Percentiles rank a stretch among this genome's conserved stretches.
Evolutionary conservation across 1,140 invertebrate genomes (phyloP).

Genomic region (Hesperophylax magnus): DNA sequence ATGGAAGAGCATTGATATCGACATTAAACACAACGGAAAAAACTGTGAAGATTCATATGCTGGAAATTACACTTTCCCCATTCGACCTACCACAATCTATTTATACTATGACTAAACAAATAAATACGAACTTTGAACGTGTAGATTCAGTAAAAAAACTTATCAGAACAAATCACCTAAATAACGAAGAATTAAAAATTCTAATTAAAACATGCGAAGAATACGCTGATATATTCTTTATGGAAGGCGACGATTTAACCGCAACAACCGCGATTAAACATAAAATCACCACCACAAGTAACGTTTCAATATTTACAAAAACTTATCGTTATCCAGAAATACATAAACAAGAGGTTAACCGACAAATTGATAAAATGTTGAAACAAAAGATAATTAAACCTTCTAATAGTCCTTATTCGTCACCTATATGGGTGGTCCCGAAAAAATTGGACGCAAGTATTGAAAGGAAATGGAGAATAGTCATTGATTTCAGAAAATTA

Average conservation of each 20-base stretch:
- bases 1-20: no score
- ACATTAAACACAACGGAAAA: no score
- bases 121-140: no score
- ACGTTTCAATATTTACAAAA: slow-evolving; percentile 56
- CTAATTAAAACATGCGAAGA: neutral
- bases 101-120: no score
- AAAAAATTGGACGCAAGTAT: slow-evolving; percentile 60
- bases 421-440: slow-evolving; percentile 58
- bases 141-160: no score
- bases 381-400: slow-evolving; percentile 49
- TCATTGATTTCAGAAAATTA: slow-evolving; percentile 54
- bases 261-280: slow-evolving; percentile 58
- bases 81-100: no score
- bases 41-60: no score
- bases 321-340: slow-evolving; percentile 60
- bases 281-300: slow-evolving; percentile 55
- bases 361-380: slow-evolving; percentile 35
- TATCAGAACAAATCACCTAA: no score
- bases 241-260: slow-evolving; percentile 52
- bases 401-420: slow-evolving; percentile 41
- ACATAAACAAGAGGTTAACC: slow-evolving; percentile 55
- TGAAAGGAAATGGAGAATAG: slow-evolving; percentile 61
- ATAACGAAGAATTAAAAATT: no score
- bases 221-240: slow-evolving; percentile 57
- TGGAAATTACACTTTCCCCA: no score